Base-by-base conservation (phyloP, 53 echinoderm and acorn worm species). In the Astropecten irregularis region DNA sequence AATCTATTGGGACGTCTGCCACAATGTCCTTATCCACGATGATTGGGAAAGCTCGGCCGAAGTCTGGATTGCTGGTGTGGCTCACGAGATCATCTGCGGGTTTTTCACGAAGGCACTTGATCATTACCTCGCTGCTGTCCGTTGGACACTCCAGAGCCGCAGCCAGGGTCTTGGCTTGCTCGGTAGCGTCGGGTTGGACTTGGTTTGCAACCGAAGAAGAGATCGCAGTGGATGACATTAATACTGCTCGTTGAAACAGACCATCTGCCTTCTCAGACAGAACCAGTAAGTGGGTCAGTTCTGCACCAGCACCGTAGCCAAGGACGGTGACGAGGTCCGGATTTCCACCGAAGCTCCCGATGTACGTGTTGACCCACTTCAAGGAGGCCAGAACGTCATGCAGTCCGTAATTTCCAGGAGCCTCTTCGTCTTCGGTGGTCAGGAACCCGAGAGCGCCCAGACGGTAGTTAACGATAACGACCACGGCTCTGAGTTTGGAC, bases 401-500 rank as follows among this genome's bases (percentile, higher is more conserved):
- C 21, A 93, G 71, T n/a, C 93, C 93, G 19, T 88, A 88, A 63
- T 93, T 93, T 20, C 89, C 90, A 39, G 81, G 79, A 49, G 90
- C 73, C 15, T 9, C 74, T 5, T 68, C 40, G 32, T 93, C 87
- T 5, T 57, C 87, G 1, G 90, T 89, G 40, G 76, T 69, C 23
- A 93, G 33, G 29, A 90, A 93, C 30, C 93, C 93, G 19, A 93
- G 74, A 26, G 93, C 88, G 27, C 90, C 93, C 0, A 93, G 67
- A 33, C 93, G 90, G 39, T 93, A 76, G 50, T 88, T 90, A 10
- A 90, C 29, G 4, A 88, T 77, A 33, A 93, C 90, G 4, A 93
- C 90, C 0, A 90, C 62, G 16, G 88, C 82, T 16, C 85, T 50
- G 0, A 81, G 46, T 8, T 82, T 65, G 0, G 88, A 86, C 53